Conservation (phyloP, 2,797 vertebrate genomes). For the Onychomys torridus region DNA sequence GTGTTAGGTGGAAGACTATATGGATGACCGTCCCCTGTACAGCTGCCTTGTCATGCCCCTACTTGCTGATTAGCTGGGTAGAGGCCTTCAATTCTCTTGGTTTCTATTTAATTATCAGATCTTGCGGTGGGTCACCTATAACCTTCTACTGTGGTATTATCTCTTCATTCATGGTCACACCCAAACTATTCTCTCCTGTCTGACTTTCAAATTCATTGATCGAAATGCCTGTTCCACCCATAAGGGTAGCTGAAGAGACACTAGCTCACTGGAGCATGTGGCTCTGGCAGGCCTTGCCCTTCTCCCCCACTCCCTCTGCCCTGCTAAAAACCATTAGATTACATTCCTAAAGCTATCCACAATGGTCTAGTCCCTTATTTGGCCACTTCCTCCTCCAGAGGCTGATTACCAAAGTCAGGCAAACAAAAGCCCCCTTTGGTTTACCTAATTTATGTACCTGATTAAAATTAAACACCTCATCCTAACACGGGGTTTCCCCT, state of each 20-base stretch:
- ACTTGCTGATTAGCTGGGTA: neutral
- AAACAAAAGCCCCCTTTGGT: neutral
- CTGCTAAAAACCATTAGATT: neutral
- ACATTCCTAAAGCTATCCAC: neutral
- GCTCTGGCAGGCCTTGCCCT: neutral
- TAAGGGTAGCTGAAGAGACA: too few species aligned
- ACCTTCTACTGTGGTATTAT: neutral
- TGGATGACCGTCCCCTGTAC: neutral
- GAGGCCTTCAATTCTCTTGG: neutral
- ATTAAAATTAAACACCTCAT: too few species aligned
- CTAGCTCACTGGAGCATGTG: neutral
- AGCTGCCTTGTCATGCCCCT: neutral
- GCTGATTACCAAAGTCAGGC: neutral
- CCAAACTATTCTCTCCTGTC: neutral
- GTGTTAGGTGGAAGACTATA: neutral
- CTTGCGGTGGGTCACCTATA: fast-evolving
- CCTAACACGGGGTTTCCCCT: too few species aligned
- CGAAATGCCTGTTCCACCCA: fast-evolving
- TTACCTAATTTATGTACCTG: too few species aligned
- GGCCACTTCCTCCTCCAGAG: neutral
- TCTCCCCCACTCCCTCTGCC: neutral
- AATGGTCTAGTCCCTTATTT: neutral
- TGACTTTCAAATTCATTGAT: neutral
- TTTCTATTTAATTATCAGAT: neutral
- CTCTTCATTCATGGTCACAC: fast-evolving